Evolutionary conservation across 2,888 invertebrate genomes (phyloP), one percentile per base, ranked within the genome.

Genomic region (Trachelus tabidus): DNA sequence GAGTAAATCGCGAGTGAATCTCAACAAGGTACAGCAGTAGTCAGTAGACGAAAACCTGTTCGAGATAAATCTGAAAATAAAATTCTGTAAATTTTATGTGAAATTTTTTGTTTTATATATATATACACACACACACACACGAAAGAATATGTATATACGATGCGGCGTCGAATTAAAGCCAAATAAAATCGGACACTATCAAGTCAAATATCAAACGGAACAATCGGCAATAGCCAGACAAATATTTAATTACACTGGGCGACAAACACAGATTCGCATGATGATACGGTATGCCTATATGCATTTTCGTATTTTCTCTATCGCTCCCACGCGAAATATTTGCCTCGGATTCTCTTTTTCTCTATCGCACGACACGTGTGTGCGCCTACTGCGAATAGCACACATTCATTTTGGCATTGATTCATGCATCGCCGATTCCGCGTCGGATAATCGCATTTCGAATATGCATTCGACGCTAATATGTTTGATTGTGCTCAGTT

Each of bases 231-330:
- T 74, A 77, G 35, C 69, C 35, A 76, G 81, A 81, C 86, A 88
- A 88, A 88, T 88, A 88, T 87, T 88, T 88, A 88, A 88, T 87
- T 87, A 84, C 85, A 79, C 81, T 73, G 12, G 71, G 35, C 56
- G 78, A 76, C 79, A 76, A 35, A 76, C 79, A 80, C 76, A 81
- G 82, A 56, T 23, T 80, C 81, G 71, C 83, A 81, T 83, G 30
- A 35, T 23, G 34, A 34, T 33, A 30, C 15, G 74, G 3, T 30
- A 30, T 35, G 35, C 34, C 74, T 23, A 23, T 69, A 73, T n/a
- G 75, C 37, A 37, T 31, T 56, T 56, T 56, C 6, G 9, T 56
- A 23, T 23, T 56, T 56, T 56, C 23, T 56, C 56, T 56, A 0
- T 56, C 56, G 23, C 56, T 15, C 23, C 1, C 23, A 56, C 2